Conservation (phyloP, 2,797 vertebrate species). For the Cheracebus regulus region DNA sequence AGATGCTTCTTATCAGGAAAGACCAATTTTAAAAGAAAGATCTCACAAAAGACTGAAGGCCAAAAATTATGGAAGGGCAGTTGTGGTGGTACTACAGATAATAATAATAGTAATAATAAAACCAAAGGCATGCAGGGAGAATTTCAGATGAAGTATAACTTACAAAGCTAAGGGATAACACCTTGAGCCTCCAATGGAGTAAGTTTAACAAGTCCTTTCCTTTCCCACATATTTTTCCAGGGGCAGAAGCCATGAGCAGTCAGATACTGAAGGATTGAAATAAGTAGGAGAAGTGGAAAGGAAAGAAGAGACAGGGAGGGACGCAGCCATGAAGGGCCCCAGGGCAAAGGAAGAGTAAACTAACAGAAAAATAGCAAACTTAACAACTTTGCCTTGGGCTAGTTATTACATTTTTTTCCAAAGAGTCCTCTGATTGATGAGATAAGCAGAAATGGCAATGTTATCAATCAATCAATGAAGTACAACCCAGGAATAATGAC, state of each 20-base stretch:
- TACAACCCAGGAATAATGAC: not conserved
- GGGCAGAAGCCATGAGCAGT: not conserved
- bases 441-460: not conserved
- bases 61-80: slow-evolving; percentile 32
- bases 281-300: not conserved
- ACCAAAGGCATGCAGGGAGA: not conserved
- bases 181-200: not conserved
- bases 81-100: not conserved
- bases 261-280: not conserved
- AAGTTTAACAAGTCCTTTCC: not conserved
- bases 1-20: slow-evolving; percentile 40
- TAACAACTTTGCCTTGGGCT: not conserved
- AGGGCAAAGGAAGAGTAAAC: not conserved
- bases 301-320: not conserved
- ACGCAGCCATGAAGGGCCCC: not conserved
- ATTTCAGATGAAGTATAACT: not conserved
- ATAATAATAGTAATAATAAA: not conserved
- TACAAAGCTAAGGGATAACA: not conserved
- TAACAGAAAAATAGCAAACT: not conserved
- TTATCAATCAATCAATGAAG: not conserved
- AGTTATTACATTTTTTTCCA: not conserved
- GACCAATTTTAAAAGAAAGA: slow-evolving; percentile 49
- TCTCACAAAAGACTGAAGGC: not conserved
- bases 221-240: not conserved
- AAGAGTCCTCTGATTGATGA: not conserved